Base-by-base conservation (phyloP, 2,113 vertebrate species). In the Hystrix brachyura region DNA sequence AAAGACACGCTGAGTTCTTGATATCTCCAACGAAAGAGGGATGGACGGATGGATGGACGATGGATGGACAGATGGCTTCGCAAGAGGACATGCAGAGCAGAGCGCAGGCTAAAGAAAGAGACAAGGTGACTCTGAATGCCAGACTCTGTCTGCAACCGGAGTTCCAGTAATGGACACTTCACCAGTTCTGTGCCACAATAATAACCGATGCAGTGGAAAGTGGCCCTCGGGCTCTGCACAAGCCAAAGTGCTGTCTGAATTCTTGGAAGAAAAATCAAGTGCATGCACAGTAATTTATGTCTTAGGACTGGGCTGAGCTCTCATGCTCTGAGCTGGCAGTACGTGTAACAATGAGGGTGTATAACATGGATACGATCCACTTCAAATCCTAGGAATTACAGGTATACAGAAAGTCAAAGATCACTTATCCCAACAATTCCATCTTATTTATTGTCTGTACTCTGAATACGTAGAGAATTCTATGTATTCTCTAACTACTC, bases 211-310 rank as follows among this genome's bases (percentile, higher is more conserved):
- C 27, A 71, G 65, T 27, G 69, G 1, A 53, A 92, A 69, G 87
- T 48, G 38, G 46, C 19, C 59, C 32, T 7, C 6, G 32, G 87
- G 34, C 65, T 93, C 65, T 85, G 60, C 85, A 23, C 89, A 85
- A 80, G 4, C 60, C 25, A 38, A 46, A 60, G 2, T 43, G 34
- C 18, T 12, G 51, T 93, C 71, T 67, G 65, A 93, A 88, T 71
- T 88, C 53, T 91, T 10, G 55, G 91, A 95, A 15, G n/a, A 78
- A 85, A 96, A 95, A 34, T 71, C 85, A 79, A 72, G 15, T 48
- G 3, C 7, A 13, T 65, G 85, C 27, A 34, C 65, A 29, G 10
- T 88, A 81, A 90, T 91, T 91, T n/a, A 13, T 60, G 81, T 43
- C n/a, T 90, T 43, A 76, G 27, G 18, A 69, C 82, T 12, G 13